Conservation (phyloP, 2,113 vertebrate species). For the Anhinga anhinga region DNA sequence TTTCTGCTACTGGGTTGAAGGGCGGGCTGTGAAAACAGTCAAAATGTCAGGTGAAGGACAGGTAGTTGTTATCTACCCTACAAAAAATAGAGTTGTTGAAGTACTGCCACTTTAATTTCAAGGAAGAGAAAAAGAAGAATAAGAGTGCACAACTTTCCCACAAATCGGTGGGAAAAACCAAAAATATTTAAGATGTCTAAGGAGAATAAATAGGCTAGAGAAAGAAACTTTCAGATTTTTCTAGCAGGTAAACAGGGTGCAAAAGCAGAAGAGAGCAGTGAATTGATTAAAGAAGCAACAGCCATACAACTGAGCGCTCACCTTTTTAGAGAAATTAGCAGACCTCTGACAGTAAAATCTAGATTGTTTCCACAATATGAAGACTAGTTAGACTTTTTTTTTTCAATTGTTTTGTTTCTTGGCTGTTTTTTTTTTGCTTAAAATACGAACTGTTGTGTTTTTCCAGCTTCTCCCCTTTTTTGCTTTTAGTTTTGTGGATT, state of each 20-base stretch:
- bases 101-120: neutral
- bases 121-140: neutral
- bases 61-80: neutral
- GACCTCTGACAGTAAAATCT: neutral
- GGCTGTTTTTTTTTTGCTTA: neutral
- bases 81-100: neutral
- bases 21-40: neutral
- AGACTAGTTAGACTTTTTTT: neutral
- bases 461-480: neutral
- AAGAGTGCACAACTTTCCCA: neutral
- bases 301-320: neutral
- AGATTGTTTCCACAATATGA: neutral
- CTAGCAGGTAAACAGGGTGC: neutral
- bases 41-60: neutral
- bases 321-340: neutral
- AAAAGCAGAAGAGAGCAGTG: neutral
- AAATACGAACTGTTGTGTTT: neutral
- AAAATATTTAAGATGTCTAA: neutral
- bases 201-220: neutral
- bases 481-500: neutral
- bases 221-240: neutral
- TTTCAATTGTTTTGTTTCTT: neutral
- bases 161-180: accelerated
- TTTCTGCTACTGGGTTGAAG: neutral
- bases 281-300: neutral